Base-by-base conservation (phyloP, 2,888 invertebrate species). In the Meteorus cinctellus region DNA sequence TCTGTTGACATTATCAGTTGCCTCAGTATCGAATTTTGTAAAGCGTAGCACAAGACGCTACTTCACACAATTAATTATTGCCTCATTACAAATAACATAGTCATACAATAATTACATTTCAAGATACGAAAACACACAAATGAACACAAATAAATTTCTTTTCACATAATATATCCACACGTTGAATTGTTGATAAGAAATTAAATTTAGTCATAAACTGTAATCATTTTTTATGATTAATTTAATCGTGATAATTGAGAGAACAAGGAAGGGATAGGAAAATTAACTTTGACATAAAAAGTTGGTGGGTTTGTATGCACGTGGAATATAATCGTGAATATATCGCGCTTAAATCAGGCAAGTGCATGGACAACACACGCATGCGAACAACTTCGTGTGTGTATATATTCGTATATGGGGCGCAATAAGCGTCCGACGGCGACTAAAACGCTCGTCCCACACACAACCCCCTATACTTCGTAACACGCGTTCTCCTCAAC, bases 351-450 rank as follows among this genome's bases (percentile, higher is more conserved):
- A 51, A 31, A 51, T 69, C 48, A 69, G 36, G 4, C 55, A n/a
- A 69, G 69, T 59, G 41, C 69, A 69, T 59, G 55, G 62, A 48
- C 68, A 68, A 29, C 31, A 69, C 69, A 69, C 48, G 48, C 68
- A 29, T 19, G 8, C 68, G 24, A 66, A 24, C 19, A 24, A 36
- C 27, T 66, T 31, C 12, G 12, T 48, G 48, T 48, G 48, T 48
- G 2, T 48, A 6, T 48, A 48, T 48, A 48, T 48, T n/a, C 14
- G 10, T 36, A 65, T 36, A 16, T 55, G 59, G 59, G 59, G 69
- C 48, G 10, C 27, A 62, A 60, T 45, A 62, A 71, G 60, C 29
- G 71, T 71, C 71, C 71, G 71, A 71, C 71, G 71, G 71, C 45
- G 71, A 72, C 63, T 63, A 65, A 63, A 65, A 65, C 16, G 48